These are phyloP conservation scores for Ectemnius continuus DNA, from an alignment of 2,888 invertebrate species.

Conservation along the genomic window DNA sequence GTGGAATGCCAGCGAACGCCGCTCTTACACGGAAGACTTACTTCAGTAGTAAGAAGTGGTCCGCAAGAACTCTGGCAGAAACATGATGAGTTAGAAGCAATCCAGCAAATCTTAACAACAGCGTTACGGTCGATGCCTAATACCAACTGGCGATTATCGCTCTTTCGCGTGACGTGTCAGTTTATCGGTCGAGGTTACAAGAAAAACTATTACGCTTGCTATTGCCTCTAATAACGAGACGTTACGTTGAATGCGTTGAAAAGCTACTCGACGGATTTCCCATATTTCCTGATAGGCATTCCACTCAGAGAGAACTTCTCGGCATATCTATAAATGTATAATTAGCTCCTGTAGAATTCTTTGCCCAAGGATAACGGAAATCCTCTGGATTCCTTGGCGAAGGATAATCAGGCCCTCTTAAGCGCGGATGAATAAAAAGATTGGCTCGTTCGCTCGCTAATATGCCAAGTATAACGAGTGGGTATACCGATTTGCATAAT, in stretches of 20 bases:
- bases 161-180: too few species aligned
- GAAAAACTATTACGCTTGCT: slow-evolving; percentile 1
- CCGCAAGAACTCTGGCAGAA: too few species aligned
- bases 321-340: slow-evolving; percentile 7
- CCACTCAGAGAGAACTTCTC: neutral
- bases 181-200: neutral
- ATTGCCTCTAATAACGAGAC: too few species aligned
- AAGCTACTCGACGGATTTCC: slow-evolving; percentile 16
- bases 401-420: slow-evolving; percentile 31
- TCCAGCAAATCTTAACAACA: too few species aligned
- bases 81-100: too few species aligned
- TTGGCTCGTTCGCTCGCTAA: slow-evolving; percentile 20
- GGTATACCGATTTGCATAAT: too few species aligned
- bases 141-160: too few species aligned
- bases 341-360: slow-evolving; percentile 18
- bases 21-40: neutral
- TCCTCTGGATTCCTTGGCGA: slow-evolving; percentile 12
- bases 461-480: slow-evolving; percentile 4
- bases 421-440: slow-evolving; percentile 19
- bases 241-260: slow-evolving; percentile 28
- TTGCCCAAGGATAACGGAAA: slow-evolving; percentile 21
- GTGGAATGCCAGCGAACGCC: neutral
- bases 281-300: slow-evolving; percentile 13
- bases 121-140: too few species aligned
- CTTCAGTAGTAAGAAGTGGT: too few species aligned